Evolutionary conservation across 1,140 invertebrate species (phyloP).

Genomic region (Drosophila takahashii): DNA sequence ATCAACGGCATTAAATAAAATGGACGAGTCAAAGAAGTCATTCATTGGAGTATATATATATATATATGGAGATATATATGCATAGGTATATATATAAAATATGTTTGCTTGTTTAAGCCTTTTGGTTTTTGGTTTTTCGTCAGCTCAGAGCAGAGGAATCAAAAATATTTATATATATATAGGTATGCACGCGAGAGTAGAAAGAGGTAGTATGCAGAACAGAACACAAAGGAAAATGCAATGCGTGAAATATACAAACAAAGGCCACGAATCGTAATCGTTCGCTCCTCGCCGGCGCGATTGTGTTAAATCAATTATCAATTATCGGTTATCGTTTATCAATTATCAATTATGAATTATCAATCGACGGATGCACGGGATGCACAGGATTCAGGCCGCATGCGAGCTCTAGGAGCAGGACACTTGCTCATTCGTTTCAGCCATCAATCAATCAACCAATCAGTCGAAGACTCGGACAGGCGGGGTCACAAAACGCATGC

Average conservation of each 20-base stretch:
- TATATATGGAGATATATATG: constrained; percentile 58
- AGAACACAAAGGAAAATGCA: constrained; percentile 44
- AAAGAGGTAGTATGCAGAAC: constrained; percentile 18
- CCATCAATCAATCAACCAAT: constrained; percentile 40
- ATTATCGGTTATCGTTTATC: constrained; percentile 10
- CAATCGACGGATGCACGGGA: constrained; percentile 28
- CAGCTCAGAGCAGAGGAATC: constrained; percentile 13
- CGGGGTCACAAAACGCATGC: constrained; percentile 37
- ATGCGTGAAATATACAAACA: constrained; percentile 28
- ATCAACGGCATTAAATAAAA: constrained; percentile 84
- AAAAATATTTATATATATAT: constrained; percentile 60
- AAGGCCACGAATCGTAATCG: neutral
- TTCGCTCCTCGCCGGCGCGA: constrained; percentile 1
- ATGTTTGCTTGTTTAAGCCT: constrained; percentile 24
- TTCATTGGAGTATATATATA: constrained; percentile 73
- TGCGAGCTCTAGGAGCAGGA: constrained; percentile 31
- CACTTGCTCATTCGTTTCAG: constrained; percentile 5
- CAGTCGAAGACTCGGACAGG: constrained; percentile 11
- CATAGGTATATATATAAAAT: constrained; percentile 59
- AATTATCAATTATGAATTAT: neutral
- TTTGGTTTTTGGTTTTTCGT: constrained; percentile 1
- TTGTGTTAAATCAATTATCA: neutral
- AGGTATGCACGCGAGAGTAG: constrained; percentile 24
- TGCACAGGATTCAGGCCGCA: constrained; percentile 23
- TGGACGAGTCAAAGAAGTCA: constrained; percentile 85